phyloP scores from a whole-genome alignment of 2,888 invertebrate species.

The Ochropleura plecta region DNA sequence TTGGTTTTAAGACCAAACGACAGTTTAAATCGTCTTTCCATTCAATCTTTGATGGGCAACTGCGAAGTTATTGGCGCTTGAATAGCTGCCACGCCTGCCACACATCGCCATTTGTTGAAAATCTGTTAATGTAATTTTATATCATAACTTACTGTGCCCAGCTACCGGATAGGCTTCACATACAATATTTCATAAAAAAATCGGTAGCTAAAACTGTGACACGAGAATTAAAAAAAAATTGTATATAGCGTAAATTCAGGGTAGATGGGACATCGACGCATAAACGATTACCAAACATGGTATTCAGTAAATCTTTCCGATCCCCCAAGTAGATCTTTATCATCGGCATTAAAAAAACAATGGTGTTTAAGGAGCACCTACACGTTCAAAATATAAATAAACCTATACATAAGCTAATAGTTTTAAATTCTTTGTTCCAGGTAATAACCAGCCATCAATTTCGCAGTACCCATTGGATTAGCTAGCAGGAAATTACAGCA shows the following conservation, averaged over 20 bases:
- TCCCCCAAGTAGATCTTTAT: no score
- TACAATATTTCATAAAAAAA: no score
- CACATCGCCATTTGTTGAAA: not conserved
- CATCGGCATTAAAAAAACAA: no score
- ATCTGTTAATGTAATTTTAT: not conserved
- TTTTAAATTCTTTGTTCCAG: conserved; percentile 73
- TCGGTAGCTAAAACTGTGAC: no score
- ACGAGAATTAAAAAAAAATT: no score
- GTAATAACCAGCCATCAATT: conserved; percentile 67
- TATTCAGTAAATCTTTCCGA: no score
- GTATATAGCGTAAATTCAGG: no score
- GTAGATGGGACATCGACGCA: no score
- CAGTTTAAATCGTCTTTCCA: not conserved
- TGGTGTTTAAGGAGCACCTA: no score
- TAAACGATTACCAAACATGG: no score
- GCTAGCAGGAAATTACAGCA: conserved; percentile 36
- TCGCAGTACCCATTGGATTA: conserved; percentile 1
- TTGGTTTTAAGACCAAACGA: not conserved
- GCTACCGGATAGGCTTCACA: no score
- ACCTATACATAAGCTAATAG: not conserved
- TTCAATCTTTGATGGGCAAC: not conserved
- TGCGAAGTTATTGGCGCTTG: not conserved
- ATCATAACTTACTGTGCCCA: not conserved
- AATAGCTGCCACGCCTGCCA: not conserved
- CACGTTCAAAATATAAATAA: no score